Evolutionary conservation across 2,113 vertebrate species (phyloP).

Genomic region (Cinclus mexicanus): DNA sequence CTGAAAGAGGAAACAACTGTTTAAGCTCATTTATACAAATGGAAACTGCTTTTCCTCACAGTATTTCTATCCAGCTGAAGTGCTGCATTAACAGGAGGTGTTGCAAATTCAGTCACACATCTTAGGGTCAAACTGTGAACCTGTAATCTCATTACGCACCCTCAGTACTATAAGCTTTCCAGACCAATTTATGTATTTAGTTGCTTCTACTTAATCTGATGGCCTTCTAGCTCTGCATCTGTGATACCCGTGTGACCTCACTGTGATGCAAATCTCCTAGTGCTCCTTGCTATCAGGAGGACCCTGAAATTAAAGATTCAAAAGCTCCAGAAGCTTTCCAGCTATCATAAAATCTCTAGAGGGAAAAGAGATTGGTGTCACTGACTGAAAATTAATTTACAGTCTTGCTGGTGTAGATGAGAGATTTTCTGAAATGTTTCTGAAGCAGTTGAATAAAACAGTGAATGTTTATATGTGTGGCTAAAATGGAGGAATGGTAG

Average conservation of each 20-base stretch:
- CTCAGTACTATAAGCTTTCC: neutral
- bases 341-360: neutral
- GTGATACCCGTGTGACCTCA: fast-evolving
- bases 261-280: neutral
- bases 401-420: neutral
- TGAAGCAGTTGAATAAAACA: neutral
- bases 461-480: neutral
- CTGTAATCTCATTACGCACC: neutral
- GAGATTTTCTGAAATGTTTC: neutral
- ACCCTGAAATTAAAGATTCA: constrained; percentile 7
- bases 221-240: neutral
- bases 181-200: neutral
- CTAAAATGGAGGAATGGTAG: neutral
- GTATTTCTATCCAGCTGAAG: neutral
- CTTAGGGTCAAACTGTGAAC: neutral
- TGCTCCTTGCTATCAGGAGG: neutral
- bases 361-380: neutral
- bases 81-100: neutral
- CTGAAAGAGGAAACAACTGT: neutral
- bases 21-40: neutral
- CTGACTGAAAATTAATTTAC: neutral
- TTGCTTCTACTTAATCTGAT: neutral
- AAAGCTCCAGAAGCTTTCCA: neutral
- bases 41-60: neutral
- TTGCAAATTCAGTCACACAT: neutral